Percentiles rank a stretch among this genome's conserved stretches.
phyloP scores from a whole-genome alignment of 1,140 invertebrate genomes.

The Cydia amplana region DNA sequence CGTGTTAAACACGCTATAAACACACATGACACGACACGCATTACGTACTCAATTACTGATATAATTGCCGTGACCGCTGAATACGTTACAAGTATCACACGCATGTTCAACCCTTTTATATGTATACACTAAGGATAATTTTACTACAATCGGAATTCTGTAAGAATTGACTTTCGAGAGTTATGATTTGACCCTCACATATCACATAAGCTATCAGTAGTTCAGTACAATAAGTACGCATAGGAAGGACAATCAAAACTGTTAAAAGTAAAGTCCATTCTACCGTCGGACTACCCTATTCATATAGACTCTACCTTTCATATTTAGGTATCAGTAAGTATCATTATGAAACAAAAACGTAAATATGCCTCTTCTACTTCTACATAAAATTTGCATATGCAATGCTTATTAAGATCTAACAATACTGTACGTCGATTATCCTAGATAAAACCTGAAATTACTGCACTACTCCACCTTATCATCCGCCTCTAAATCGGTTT shows the following conservation, averaged over 20 bases:
- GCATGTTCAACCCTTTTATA: background rate
- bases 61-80: slow-evolving; percentile 24
- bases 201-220: too few relatives aligned
- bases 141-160: background rate
- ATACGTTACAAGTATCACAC: background rate
- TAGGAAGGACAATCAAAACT: too few relatives aligned
- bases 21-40: slow-evolving; percentile 13
- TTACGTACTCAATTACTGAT: slow-evolving; percentile 11
- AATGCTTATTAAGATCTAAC: background rate
- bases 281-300: too few relatives aligned
- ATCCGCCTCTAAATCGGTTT: background rate
- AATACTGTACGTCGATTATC: background rate
- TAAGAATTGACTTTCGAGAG: background rate
- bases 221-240: too few relatives aligned
- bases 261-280: too few relatives aligned
- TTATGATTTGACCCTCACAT: too few relatives aligned
- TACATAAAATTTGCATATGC: background rate
- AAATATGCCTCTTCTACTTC: too few relatives aligned
- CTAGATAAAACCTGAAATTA: slow-evolving; percentile 5
- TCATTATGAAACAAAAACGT: too few relatives aligned
- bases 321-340: too few relatives aligned
- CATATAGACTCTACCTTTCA: too few relatives aligned
- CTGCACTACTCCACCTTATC: background rate
- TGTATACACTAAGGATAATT: background rate
- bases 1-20: slow-evolving; percentile 11